Percentiles rank a stretch among this genome's conserved stretches.
Conservation (phyloP, 2,113 vertebrate species). For the Psammodynastes pulverulentus region DNA sequence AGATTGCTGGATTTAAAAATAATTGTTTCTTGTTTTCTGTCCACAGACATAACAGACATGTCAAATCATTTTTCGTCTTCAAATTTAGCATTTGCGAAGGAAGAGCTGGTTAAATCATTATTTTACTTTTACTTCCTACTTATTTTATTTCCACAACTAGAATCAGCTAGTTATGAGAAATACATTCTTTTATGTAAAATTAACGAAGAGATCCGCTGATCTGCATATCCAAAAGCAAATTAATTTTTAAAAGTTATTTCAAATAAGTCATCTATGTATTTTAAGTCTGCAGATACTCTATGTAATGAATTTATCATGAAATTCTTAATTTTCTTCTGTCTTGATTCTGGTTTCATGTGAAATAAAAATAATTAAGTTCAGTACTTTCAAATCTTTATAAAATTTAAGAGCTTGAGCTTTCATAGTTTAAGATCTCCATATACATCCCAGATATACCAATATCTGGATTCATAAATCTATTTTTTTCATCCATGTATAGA, state of each 20-base stretch:
- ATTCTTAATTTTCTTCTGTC: neutral
- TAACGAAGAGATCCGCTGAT: neutral
- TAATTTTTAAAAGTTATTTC: neutral
- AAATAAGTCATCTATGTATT: neutral
- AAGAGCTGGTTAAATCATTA: neutral
- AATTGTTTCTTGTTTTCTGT: neutral
- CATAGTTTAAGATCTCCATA: neutral
- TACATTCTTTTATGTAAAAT: neutral
- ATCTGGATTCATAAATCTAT: neutral
- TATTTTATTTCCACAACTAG: neutral
- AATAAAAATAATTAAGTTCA: neutral
- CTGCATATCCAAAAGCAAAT: neutral
- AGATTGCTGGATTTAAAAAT: neutral
- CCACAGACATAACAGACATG: neutral
- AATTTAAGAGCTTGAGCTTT: neutral
- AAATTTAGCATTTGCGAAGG: neutral
- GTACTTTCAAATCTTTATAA: neutral
- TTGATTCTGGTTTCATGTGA: neutral
- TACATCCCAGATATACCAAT: neutral
- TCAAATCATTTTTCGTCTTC: neutral
- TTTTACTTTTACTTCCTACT: neutral
- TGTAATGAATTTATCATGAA: neutral
- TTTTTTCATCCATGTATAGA: neutral
- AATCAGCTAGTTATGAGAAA: neutral
- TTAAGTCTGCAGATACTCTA: neutral